A percentile compares a stretch with the other conserved stretches of the same genome.
Evolutionary conservation across 2,888 invertebrate genomes (phyloP).

Genomic region (Periphyllus acericola): DNA sequence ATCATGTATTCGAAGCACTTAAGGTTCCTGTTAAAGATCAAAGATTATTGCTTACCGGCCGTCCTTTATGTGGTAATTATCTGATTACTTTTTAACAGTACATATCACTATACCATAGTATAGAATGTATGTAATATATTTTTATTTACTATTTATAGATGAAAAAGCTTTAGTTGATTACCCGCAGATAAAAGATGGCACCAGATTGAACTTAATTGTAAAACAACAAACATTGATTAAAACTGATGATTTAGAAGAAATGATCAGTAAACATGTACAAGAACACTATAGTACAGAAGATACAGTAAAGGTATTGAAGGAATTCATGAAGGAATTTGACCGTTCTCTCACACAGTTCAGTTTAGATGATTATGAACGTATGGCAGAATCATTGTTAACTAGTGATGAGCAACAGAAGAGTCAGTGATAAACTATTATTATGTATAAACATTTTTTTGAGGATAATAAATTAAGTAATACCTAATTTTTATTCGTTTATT

Average conservation of each 20-base stretch:
- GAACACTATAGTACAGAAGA: slow-evolving; percentile 54
- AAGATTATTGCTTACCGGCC: slow-evolving; percentile 77
- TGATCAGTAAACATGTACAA: slow-evolving; percentile 39
- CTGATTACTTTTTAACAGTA: neutral
- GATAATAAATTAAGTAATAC: slow-evolving; percentile 45
- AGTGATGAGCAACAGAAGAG: slow-evolving; percentile 44
- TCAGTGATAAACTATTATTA: neutral
- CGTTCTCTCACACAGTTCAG: slow-evolving; percentile 69
- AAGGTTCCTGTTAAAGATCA: slow-evolving; percentile 77
- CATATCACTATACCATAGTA: neutral
- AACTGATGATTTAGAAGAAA: slow-evolving; percentile 47
- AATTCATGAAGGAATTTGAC: slow-evolving; percentile 69
- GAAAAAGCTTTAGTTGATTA: slow-evolving; percentile 78
- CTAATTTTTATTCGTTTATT: slow-evolving; percentile 43
- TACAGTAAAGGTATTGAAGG: slow-evolving; percentile 64
- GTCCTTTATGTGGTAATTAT: slow-evolving; percentile 71
- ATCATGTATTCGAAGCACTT: slow-evolving; percentile 73
- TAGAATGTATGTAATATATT: neutral
- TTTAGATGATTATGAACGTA: slow-evolving; percentile 73
- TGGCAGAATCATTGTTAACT: slow-evolving; percentile 67
- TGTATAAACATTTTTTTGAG: neutral
- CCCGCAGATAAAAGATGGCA: slow-evolving; percentile 78
- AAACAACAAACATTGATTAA: slow-evolving; percentile 70
- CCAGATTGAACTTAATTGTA: slow-evolving; percentile 78
- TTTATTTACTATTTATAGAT: slow-evolving; percentile 68